Evolutionary conservation across 2,797 vertebrate species (phyloP).

Genomic region (Sebastes taczanowskii): DNA sequence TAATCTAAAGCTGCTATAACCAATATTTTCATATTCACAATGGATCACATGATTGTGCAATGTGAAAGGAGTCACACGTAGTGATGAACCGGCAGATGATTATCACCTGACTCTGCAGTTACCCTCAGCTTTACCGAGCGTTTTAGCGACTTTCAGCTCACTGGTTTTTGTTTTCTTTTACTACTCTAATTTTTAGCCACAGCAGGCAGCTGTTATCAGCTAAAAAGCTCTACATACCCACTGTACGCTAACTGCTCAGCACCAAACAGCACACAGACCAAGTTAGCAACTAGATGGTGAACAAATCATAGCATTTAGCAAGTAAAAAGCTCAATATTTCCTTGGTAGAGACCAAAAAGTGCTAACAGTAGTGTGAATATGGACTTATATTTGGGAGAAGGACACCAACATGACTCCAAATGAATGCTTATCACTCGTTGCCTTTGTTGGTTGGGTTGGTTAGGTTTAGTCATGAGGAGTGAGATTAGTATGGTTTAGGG

Average conservation of each 20-base stretch:
- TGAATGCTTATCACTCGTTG: neutral
- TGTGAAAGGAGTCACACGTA: neutral
- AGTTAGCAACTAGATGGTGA: too few relatives aligned
- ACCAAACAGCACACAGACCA: neutral
- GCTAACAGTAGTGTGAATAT: neutral
- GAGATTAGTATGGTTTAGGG: too few relatives aligned
- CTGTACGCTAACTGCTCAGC: neutral
- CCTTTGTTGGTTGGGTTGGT: too few relatives aligned
- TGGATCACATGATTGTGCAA: neutral
- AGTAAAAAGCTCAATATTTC: too few relatives aligned
- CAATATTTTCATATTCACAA: neutral
- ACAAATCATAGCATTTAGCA: too few relatives aligned
- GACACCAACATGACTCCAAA: neutral
- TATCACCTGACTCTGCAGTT: neutral
- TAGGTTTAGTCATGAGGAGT: too few relatives aligned
- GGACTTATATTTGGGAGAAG: too few relatives aligned
- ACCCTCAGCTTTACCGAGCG: neutral
- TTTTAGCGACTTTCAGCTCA: neutral
- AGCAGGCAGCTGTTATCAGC: neutral
- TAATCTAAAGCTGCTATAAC: neutral
- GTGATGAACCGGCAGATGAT: neutral
- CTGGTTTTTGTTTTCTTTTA: neutral
- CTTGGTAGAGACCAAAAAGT: neutral
- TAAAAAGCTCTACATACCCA: neutral
- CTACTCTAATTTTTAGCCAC: neutral